Evolutionary conservation across 2,797 vertebrate species (phyloP), one percentile per base, ranked within the genome.

Genomic region (Adrianichthys oophorus): DNA sequence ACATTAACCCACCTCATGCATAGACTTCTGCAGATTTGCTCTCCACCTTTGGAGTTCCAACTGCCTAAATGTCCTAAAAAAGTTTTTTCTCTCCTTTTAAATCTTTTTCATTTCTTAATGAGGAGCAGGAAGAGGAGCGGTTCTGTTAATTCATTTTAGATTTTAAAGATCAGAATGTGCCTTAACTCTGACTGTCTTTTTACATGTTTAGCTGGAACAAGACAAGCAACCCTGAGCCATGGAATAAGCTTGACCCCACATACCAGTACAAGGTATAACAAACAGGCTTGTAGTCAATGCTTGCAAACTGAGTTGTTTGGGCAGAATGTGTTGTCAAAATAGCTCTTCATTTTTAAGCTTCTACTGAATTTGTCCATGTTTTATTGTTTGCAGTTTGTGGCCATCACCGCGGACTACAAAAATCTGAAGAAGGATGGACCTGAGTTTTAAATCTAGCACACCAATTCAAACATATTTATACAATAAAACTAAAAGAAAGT

Each of bases 251-350:
- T 75, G 92, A 92, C 68, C 95, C 95, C 19, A 95, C 89, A 1
- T 94, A 95, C 78, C 95, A 96, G 78, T 96, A 95, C 68, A 98
- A 97, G 95, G 95, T 96, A 78, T 55, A 41, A 45, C 42, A 42
- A 3, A 19, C 4, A 18, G 26, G 29, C 24, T 23, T 4, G 13
- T 15, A 12, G 16, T 47, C 17, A 32, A 2, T 29, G 4, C 13
- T 45, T 4, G 18, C 13, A 29, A 8, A 3, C n/a, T 15, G 41
- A 4, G 15, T 42, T 42, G n/a, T 7, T 44, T 43, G 5, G 15
- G 17, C 15, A 43, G 2, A 8, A 15, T 7, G 7, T 5, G 15
- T 15, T 43, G 5, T 43, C 7, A 6, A 42, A 17, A 1, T 5
- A 5, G 13, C 16, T 18, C 37, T 46, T 12, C 10, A 40, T 5